phyloP scores from a whole-genome alignment of 2,113 vertebrate species.

The Actinemys pallida region DNA sequence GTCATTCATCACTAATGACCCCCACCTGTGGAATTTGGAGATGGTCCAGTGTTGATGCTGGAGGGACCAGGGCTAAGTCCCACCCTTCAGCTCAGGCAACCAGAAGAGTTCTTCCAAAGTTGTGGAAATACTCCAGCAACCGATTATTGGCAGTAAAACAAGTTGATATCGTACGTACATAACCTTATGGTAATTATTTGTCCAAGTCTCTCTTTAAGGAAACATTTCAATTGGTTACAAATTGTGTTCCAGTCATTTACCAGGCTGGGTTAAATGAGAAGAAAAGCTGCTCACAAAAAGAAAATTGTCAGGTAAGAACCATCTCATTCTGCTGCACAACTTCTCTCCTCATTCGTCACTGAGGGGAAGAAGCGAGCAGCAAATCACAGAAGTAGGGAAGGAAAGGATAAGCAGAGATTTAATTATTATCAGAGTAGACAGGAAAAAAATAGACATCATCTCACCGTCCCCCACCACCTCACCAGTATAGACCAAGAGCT shows the following conservation, averaged over 20 bases:
- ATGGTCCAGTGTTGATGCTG: accelerated
- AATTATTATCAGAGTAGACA: accelerated
- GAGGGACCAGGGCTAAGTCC: background rate
- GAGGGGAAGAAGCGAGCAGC: background rate
- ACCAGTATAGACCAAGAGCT: too few species aligned
- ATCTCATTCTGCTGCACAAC: accelerated
- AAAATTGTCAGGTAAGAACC: background rate
- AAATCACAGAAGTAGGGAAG: accelerated
- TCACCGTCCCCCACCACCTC: too few species aligned
- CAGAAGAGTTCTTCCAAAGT: background rate
- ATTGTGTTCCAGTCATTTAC: background rate
- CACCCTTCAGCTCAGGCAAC: background rate
- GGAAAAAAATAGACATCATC: background rate
- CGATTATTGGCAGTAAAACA: accelerated
- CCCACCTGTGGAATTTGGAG: accelerated
- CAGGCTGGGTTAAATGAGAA: background rate
- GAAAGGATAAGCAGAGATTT: background rate
- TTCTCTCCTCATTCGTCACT: accelerated
- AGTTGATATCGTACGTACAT: accelerated
- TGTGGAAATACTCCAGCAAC: accelerated
- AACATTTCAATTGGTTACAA: background rate
- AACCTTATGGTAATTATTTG: background rate
- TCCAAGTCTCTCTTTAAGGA: accelerated
- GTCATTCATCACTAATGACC: accelerated
- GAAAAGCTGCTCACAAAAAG: background rate